These are phyloP conservation scores for Brenthis ino DNA, from an alignment of 2,888 invertebrate species.

Conservation along the genomic window DNA sequence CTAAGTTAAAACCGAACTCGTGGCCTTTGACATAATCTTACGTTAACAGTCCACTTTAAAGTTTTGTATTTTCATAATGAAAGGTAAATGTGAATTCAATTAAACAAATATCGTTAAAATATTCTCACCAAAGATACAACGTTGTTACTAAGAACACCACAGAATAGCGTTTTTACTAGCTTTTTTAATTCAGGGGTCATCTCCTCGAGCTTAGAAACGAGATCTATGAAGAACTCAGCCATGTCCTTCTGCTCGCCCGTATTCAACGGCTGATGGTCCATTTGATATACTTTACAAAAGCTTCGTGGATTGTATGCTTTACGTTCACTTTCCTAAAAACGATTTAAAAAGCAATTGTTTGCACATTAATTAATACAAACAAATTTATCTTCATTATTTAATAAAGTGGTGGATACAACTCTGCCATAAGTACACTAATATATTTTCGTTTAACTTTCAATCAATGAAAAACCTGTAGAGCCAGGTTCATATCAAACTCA, in stretches of 20 bases:
- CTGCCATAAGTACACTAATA: too few relatives aligned
- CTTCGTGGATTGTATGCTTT: slow-evolving; percentile 97
- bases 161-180: slow-evolving; percentile 94
- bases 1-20: too few relatives aligned
- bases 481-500: too few relatives aligned
- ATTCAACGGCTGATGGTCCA: slow-evolving; percentile 98
- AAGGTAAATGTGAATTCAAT: not conserved
- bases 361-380: not conserved
- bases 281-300: slow-evolving; percentile 97
- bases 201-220: slow-evolving; percentile 97
- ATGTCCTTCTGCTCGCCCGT: slow-evolving; percentile 99
- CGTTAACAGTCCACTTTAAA: too few relatives aligned
- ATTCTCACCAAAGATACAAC: slow-evolving; percentile 92
- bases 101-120: not conserved
- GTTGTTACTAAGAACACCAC: slow-evolving; percentile 96
- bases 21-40: too few relatives aligned
- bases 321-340: slow-evolving; percentile 91
- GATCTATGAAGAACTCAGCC: slow-evolving; percentile 98
- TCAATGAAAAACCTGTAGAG: too few relatives aligned
- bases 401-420: too few relatives aligned
- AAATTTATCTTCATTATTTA: too few relatives aligned
- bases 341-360: not conserved
- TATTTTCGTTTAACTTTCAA: too few relatives aligned
- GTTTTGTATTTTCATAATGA: not conserved
- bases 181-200: slow-evolving; percentile 95